These are phyloP conservation scores for Argyra leucocephala DNA, from an alignment of 2,888 invertebrate species.

Conservation along the genomic window DNA sequence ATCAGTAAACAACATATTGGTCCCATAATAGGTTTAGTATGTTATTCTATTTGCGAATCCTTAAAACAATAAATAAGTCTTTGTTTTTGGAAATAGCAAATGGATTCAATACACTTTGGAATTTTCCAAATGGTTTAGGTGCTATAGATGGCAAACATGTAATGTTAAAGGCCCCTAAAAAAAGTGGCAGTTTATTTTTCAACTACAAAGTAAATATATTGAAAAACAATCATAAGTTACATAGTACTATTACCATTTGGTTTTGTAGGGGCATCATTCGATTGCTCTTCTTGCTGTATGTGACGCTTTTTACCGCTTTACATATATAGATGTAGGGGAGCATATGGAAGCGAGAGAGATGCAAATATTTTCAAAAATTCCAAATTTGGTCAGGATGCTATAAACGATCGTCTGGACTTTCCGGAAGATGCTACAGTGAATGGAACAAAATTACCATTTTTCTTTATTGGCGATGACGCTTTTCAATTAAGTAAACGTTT, in stretches of 20 bases:
- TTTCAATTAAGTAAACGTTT: neutral
- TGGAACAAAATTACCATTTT: neutral
- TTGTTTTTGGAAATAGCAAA: neutral
- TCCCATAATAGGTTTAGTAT: too few species aligned
- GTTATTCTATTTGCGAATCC: too few species aligned
- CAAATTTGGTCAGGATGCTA: neutral
- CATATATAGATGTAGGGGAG: neutral
- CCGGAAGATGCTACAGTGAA: neutral
- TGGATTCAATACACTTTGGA: neutral
- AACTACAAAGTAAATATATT: neutral
- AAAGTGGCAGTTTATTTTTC: neutral
- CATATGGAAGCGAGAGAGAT: neutral
- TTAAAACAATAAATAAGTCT: too few species aligned
- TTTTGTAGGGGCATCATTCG: neutral
- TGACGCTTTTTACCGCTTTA: too few species aligned
- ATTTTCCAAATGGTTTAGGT: slow-evolving; percentile 1
- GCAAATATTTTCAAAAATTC: neutral
- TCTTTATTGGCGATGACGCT: neutral
- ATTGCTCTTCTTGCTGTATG: neutral
- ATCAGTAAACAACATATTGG: too few species aligned
- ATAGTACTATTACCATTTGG: neutral
- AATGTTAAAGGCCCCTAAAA: neutral
- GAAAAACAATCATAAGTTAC: neutral
- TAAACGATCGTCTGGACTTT: neutral
- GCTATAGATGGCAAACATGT: slow-evolving; percentile 7